Percentiles rank a stretch among this genome's conserved stretches.
These are phyloP conservation scores for Busseola fusca DNA, from an alignment of 2,888 invertebrate genomes.

Conservation along the genomic window DNA sequence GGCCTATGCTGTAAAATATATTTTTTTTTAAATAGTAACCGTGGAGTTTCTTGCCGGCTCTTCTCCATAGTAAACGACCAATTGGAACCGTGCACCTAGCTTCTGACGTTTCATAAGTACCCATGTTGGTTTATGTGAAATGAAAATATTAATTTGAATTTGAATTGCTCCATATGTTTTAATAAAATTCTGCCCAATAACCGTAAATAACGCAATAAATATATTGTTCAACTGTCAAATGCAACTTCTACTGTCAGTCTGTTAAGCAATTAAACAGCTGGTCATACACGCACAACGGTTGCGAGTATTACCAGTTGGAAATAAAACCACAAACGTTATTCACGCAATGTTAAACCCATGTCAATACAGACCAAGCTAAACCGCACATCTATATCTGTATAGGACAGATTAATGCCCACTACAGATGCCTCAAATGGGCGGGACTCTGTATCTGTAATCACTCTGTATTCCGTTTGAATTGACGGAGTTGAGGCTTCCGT, in stretches of 20 bases:
- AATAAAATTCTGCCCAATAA: too few species aligned
- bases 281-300: neutral
- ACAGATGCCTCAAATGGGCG: slow-evolving; percentile 46
- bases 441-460: slow-evolving; percentile 47
- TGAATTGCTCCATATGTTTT: too few species aligned
- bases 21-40: too few species aligned
- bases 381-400: neutral
- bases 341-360: slow-evolving; percentile 1
- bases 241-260: neutral
- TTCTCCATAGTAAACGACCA: too few species aligned
- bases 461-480: slow-evolving; percentile 51
- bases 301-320: neutral
- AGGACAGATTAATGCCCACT: slow-evolving; percentile 33
- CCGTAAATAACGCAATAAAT: neutral
- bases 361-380: slow-evolving; percentile 12
- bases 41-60: too few species aligned
- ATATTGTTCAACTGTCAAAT: neutral
- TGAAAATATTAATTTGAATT: too few species aligned
- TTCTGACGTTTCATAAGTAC: too few species aligned
- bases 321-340: neutral
- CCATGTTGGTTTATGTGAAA: too few species aligned
- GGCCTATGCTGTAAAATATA: too few species aligned
- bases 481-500: slow-evolving; percentile 23
- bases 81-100: too few species aligned
- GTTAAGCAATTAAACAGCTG: neutral